Base-by-base conservation (phyloP, 1,140 invertebrate genomes). In the Drosophila auraria region DNA sequence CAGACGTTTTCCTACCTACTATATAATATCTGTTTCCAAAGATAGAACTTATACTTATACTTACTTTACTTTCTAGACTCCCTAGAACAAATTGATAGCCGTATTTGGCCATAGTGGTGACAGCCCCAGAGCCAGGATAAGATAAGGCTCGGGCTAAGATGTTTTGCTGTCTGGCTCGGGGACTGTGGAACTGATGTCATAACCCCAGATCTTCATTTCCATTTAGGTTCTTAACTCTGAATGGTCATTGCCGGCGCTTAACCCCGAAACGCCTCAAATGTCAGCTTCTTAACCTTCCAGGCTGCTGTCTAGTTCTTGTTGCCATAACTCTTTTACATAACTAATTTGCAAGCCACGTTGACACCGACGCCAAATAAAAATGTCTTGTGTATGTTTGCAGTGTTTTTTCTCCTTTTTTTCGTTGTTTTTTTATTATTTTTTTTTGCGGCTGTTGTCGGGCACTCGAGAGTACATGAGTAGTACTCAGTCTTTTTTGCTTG, bases 251-350 rank as follows among this genome's bases (percentile, higher is more conserved):
- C 45, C 71, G 25, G 47, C 51, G 58, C 57, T 66, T 76, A 83
- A 44, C 64, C 40, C 61, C 59, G 68, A 77, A 83, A 72, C 57
- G 66, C 63, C 64, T 62, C 50, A 83, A 62, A 87, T 84, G 84
- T 84, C 83, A 89, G 77, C 84, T 81, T 64, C 71, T 77, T 73
- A 80, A 76, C 74, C 82, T 70, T 59, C 45, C 15, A 36, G 20
- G 45, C 40, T 42, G 33, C 11, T 78, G 49, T 45, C 25, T 44
- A 44, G 42, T 80, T 73, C 80, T 69, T 72, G 42, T 69, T 47
- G 75, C 72, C 70, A 76, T 76, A 83, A 83, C 66, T 83, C 70
- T 75, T 25, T 82, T 72, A 63, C 80, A 83, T 79, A 87, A 80
- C 60, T 59, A 53, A 77, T 87, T 83, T 87, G 53, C 71, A 72